Base-by-base conservation (phyloP, 2,888 invertebrate species). In the Ochropleura plecta region DNA sequence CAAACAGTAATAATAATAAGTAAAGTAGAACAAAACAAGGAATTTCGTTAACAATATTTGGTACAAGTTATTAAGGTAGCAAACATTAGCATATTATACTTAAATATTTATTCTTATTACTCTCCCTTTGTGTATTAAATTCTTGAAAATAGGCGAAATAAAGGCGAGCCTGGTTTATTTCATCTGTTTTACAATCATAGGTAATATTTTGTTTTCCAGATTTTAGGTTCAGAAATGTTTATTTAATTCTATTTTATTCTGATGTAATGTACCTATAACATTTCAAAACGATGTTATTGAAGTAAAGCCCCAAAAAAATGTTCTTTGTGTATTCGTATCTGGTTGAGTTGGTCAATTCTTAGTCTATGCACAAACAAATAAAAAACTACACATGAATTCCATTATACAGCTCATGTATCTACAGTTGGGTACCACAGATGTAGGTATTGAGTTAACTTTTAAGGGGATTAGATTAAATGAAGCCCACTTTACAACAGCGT, bases 61-160 rank as follows among this genome's bases (percentile, higher is more conserved):
- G 42, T 46, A 60, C 51, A 78, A 82, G 48, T 73, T 81, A 81
- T 82, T 20, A 70, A 59, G 69, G 72, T 82, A 63, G 16, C 53
- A 60, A 64, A 57, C 14, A 80, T 76, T 76, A 71, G 55, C 68
- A 80, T 82, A 71, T 65, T 76, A 14, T 80, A 57, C 67, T 71
- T 20, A 71, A 57, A 65, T 65, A 71, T 69, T 51, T 73, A 70
- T 73, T 60, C 16, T 53, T 70, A 70, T 60, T 70, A 65, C 18
- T 51, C 16, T 44, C 7, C n/a, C 30, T n/a, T 64, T 67, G 65
- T 69, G 51, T 46, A 60, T 65, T 69, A 63, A 79, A 69, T 78
- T 51, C 14, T 57, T 8, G 8, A 12, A 40, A 66, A 10, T 55
- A 12, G 14, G 42, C n/a, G 12, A 63, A 30, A 64, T 51, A 49